Evolutionary conservation across 2,113 vertebrate genomes (phyloP).

Genomic region (Phaethornis superciliosus): DNA sequence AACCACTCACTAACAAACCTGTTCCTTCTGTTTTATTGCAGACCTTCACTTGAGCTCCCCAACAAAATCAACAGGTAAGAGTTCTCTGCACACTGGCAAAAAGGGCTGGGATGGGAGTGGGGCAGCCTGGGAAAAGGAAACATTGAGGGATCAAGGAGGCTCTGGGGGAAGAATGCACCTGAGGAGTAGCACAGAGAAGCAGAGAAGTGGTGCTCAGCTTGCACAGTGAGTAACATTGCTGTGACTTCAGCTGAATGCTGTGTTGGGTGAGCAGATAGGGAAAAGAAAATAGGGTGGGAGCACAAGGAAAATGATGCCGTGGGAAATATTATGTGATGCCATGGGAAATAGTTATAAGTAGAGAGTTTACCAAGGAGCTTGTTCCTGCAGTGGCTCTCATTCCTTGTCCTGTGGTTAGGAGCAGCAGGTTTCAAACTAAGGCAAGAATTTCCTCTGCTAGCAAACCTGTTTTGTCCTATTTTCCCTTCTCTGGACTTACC

Average conservation of each 20-base stretch:
- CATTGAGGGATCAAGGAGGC: not conserved
- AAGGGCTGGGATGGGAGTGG: not conserved
- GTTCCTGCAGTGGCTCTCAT: not conserved
- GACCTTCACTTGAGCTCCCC: not conserved
- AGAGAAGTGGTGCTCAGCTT: not conserved
- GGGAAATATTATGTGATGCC: not conserved
- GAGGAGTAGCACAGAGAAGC: not conserved
- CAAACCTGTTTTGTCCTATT: not conserved
- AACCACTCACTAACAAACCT: not conserved
- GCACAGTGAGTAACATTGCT: not conserved
- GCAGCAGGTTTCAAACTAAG: not conserved
- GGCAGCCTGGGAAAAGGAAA: not conserved
- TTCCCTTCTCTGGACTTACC: not conserved
- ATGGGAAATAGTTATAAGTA: not conserved
- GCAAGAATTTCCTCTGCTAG: constrained; percentile 25
- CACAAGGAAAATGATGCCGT: not conserved
- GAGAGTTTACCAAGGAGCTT: not conserved
- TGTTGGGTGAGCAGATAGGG: not conserved
- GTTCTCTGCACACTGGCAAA: not conserved
- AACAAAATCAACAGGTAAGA: constrained; percentile 11
- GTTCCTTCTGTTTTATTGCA: constrained; percentile 31
- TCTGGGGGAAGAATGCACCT: not conserved
- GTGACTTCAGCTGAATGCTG: not conserved
- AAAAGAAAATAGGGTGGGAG: not conserved
- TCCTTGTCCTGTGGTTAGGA: not conserved